phyloP scores from a whole-genome alignment of 2,888 invertebrate genomes.

The Dolichopus griseipennis region DNA sequence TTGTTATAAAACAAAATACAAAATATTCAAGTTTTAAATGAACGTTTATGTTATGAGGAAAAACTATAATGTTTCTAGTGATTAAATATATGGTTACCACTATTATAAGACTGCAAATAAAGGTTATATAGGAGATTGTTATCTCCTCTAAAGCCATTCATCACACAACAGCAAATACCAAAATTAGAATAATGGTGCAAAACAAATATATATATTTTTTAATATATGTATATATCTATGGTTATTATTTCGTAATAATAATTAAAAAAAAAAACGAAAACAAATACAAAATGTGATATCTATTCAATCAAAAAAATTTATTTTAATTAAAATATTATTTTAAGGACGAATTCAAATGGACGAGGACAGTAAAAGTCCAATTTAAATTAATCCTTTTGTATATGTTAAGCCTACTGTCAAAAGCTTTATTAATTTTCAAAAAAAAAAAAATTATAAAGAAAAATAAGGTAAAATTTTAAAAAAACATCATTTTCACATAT shows the following conservation, averaged over 20 bases:
- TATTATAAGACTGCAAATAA: background rate
- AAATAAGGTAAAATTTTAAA: too few species aligned
- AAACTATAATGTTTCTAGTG: too few species aligned
- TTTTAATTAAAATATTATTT: too few species aligned
- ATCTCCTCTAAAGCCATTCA: slow-evolving; percentile 31
- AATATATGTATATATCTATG: background rate
- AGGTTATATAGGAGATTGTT: background rate
- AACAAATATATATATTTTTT: background rate
- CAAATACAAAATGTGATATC: background rate
- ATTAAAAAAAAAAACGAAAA: too few species aligned
- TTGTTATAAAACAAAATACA: background rate
- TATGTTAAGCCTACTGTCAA: background rate
- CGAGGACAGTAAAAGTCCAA: background rate
- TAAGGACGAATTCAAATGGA: background rate
- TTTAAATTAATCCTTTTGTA: background rate
- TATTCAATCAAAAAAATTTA: background rate
- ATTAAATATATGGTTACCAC: slow-evolving; percentile 10
- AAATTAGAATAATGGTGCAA: slow-evolving; percentile 17
- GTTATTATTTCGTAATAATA: background rate
- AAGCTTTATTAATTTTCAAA: background rate
- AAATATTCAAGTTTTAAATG: too few species aligned
- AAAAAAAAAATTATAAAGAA: background rate
- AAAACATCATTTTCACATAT: background rate
- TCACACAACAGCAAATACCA: slow-evolving; percentile 41
- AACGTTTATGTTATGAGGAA: too few species aligned